These are phyloP conservation scores for Pristionchus exspectatus DNA, from an alignment of 2,888 invertebrate species.

Conservation along the genomic window DNA sequence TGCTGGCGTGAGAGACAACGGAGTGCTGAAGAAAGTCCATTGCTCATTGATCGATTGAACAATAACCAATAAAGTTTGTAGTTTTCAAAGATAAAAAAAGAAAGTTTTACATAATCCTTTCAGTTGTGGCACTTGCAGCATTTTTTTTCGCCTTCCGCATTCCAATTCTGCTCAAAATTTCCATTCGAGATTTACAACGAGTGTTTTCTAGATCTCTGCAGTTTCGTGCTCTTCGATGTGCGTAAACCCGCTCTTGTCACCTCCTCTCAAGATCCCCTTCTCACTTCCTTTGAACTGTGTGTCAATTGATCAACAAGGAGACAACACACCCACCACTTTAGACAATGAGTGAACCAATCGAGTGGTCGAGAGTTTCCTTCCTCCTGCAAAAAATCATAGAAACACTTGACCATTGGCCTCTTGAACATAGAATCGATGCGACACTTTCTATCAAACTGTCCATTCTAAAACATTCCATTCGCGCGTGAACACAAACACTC, in stretches of 20 bases:
- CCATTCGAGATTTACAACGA: too few species aligned
- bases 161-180: too few species aligned
- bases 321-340: slow-evolving; percentile 26
- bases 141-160: too few species aligned
- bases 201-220: not conserved
- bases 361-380: slow-evolving; percentile 10
- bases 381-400: not conserved
- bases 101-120: too few species aligned
- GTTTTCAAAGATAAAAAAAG: not conserved
- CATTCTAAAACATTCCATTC: not conserved
- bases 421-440: not conserved
- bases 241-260: not conserved
- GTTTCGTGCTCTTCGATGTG: not conserved
- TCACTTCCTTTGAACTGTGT: not conserved
- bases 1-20: not conserved
- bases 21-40: not conserved
- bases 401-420: not conserved
- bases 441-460: not conserved
- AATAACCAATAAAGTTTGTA: not conserved
- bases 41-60: not conserved
- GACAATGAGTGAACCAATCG: slow-evolving; percentile 11
- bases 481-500: not conserved
- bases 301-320: slow-evolving; percentile 18
- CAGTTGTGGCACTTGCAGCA: too few species aligned
- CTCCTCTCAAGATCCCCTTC: not conserved